phyloP scores from a whole-genome alignment of 2,888 invertebrate genomes.

The Cyrtodaria siliqua region DNA sequence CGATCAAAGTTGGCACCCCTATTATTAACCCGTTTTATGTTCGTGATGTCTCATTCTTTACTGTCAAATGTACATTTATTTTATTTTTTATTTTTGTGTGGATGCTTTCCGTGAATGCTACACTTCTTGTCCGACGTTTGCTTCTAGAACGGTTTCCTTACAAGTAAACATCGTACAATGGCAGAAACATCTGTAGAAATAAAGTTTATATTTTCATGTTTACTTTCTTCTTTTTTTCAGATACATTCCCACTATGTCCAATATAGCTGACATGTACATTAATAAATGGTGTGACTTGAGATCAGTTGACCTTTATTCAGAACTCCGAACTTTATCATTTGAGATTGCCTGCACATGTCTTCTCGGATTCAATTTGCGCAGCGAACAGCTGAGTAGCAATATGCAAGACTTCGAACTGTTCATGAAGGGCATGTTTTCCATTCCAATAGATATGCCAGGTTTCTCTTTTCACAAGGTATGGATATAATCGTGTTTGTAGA shows the following conservation, averaged over 20 bases:
- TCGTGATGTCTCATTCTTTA: no score
- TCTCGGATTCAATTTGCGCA: constrained; percentile 71
- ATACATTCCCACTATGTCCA: constrained; percentile 68
- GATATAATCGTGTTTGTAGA: no score
- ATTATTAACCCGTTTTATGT: no score
- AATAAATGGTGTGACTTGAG: constrained; percentile 69
- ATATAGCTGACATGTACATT: constrained; percentile 65
- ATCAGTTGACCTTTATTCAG: constrained; percentile 70
- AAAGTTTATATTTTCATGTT: no score
- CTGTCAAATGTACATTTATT: no score
- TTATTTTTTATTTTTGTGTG: no score
- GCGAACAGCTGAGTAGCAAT: constrained; percentile 61
- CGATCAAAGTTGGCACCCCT: no score
- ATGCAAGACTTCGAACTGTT: constrained; percentile 71
- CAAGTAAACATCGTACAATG: no score
- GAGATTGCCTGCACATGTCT: constrained; percentile 74
- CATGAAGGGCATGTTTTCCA: constrained; percentile 77
- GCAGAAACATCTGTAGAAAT: no score
- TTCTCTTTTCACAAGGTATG: constrained; percentile 79
- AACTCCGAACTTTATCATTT: constrained; percentile 77
- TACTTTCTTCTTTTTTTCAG: background rate
- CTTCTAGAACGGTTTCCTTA: no score
- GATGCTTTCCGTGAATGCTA: no score
- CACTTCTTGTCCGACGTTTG: no score
- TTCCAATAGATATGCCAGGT: constrained; percentile 80